phyloP scores from a whole-genome alignment of 2,888 invertebrate genomes.

The Notodonta ziczac region DNA sequence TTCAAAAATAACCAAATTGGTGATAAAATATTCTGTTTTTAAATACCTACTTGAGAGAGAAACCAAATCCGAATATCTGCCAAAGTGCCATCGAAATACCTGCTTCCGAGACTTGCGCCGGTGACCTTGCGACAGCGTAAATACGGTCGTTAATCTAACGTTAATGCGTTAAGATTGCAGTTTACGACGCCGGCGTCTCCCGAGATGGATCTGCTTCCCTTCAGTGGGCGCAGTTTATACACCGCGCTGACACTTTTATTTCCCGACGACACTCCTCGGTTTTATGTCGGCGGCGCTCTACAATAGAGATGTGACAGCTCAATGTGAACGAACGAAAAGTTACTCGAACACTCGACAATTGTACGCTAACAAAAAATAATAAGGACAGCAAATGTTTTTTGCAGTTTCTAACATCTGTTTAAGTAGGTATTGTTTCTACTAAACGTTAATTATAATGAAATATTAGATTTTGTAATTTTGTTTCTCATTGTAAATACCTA shows the following conservation, averaged over 20 bases:
- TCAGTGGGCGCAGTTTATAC: constrained; percentile 28
- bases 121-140: constrained; percentile 27
- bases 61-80: background rate
- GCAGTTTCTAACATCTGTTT: too few relatives aligned
- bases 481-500: too few relatives aligned
- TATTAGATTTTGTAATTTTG: too few relatives aligned
- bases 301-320: background rate
- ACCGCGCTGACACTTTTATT: constrained; percentile 37
- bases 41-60: too few relatives aligned
- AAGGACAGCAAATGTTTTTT: too few relatives aligned
- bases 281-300: constrained; percentile 19
- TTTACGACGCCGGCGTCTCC: constrained; percentile 37
- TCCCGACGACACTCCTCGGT: constrained; percentile 24
- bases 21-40: too few relatives aligned
- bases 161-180: constrained; percentile 30
- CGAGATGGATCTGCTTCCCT: constrained; percentile 38
- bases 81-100: background rate
- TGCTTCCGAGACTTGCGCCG: background rate
- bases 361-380: too few relatives aligned
- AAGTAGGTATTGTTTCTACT: too few relatives aligned
- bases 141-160: constrained; percentile 41
- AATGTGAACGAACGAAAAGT: background rate
- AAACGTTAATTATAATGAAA: too few relatives aligned
- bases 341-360: too few relatives aligned
- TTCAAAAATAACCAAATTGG: too few relatives aligned